phyloP scores from a whole-genome alignment of 2,113 vertebrate species.

The Phycodurus eques region DNA sequence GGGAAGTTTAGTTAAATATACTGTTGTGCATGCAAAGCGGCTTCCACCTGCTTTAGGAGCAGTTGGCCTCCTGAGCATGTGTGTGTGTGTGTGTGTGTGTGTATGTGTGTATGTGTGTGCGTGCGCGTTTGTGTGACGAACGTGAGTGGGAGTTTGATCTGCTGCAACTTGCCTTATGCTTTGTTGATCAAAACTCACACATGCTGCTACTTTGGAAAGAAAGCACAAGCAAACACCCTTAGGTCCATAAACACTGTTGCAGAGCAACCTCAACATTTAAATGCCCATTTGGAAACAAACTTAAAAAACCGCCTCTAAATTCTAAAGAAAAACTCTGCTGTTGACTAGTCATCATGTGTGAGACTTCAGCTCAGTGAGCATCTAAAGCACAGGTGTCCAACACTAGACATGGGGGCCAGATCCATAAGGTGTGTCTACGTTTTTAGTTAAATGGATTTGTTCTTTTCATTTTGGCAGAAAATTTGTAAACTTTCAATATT shows the following conservation, averaged over 20 bases:
- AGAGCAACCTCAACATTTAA: not conserved
- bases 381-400: too few relatives aligned
- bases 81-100: not conserved
- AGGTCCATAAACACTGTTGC: not conserved
- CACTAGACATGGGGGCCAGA: too few relatives aligned
- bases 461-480: too few relatives aligned
- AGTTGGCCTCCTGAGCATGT: not conserved
- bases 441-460: too few relatives aligned
- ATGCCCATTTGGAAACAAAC: not conserved
- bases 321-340: not conserved
- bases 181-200: slow-evolving; percentile 42
- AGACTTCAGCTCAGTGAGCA: not conserved
- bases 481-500: too few relatives aligned
- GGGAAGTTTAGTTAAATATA: slow-evolving; percentile 12
- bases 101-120: not conserved
- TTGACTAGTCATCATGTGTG: not conserved
- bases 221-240: slow-evolving; percentile 11
- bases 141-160: slow-evolving; percentile 38
- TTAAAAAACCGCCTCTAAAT: not conserved
- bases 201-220: slow-evolving; percentile 7
- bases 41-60: slow-evolving; percentile 15
- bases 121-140: slow-evolving; percentile 6
- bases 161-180: slow-evolving; percentile 51
- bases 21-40: slow-evolving; percentile 23
- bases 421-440: too few relatives aligned